Evolutionary conservation across 2,797 vertebrate species (phyloP), one percentile per base, ranked within the genome.

Genomic region (Acanthis flammea): DNA sequence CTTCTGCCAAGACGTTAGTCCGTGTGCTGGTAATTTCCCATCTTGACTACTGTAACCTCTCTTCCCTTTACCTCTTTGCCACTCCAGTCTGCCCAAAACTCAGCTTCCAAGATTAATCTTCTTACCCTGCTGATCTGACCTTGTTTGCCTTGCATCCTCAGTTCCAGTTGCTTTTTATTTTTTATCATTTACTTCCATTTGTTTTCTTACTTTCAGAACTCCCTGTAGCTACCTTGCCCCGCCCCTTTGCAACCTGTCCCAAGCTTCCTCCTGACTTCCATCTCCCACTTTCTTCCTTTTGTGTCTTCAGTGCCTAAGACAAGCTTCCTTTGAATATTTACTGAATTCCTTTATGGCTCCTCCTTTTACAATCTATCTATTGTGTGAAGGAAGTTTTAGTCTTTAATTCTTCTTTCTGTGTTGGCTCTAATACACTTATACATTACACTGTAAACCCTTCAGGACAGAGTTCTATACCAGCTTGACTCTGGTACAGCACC

Each of bases 1-100:
- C 93, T 97, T 95, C 97, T 97, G 94, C 96, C 96, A 97, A 97
- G 97, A 96, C 94, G 96, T 96, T 97, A 97, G 96, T 97, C 96
- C 96, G 41, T 95, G 94, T 94, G 91, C 97, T 97, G 96, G 97
- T 97, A 97, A 97, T 97, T 97, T 96, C 96, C 97, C 96, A 90
- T 94, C 95, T 96, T 97, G 96, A 96, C 96, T 97, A 93, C 96
- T 96, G 95, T 96, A 97, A 96, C 86, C 94, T 92, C 73, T 94
- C 45, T 67, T 87, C 70, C 82, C 86, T 95, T 61, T 94, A 91
- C 74, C 94, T 90, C 37, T 93, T 77, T 95, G 90, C 92, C 70
- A 84, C 78, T 92, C 55, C 50, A 81, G 73, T 80, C 81, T 61
- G 70, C 70, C 62, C 90, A 88, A 88, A 96, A 90, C 50, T 91